phyloP scores from a whole-genome alignment of 1,140 invertebrate species.

The Habropoda laboriosa region DNA sequence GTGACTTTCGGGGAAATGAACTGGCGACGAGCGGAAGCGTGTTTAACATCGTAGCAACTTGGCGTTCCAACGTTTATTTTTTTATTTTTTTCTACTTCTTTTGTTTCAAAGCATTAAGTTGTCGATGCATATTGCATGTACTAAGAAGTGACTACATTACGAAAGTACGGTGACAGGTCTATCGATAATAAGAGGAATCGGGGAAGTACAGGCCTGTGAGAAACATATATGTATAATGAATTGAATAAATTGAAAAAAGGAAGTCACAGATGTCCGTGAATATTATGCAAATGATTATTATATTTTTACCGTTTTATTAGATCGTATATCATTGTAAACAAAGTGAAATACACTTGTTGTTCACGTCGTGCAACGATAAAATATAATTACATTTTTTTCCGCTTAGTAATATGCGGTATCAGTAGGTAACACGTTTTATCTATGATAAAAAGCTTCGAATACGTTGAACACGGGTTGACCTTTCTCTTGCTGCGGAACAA shows the following conservation, averaged over 20 bases:
- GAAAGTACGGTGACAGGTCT: neutral
- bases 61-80: no score
- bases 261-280: neutral
- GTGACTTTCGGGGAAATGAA: neutral
- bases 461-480: neutral
- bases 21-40: neutral
- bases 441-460: slow-evolving; percentile 26
- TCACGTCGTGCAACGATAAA: neutral
- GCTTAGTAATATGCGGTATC: slow-evolving; percentile 11
- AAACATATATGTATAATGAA: neutral
- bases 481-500: neutral
- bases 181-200: neutral
- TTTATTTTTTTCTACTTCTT: neutral
- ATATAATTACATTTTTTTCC: slow-evolving; percentile 10
- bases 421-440: neutral
- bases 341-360: neutral
- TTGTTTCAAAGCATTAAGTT: neutral
- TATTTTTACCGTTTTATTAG: neutral
- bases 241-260: neutral
- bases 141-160: neutral
- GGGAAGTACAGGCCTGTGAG: neutral
- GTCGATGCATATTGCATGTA: neutral
- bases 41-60: neutral
- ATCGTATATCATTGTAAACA: neutral
- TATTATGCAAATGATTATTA: no score